Percentiles rank a stretch among this genome's conserved stretches.
phyloP scores from a whole-genome alignment of 2,888 invertebrate species.

The Drosophila acutilabella region DNA sequence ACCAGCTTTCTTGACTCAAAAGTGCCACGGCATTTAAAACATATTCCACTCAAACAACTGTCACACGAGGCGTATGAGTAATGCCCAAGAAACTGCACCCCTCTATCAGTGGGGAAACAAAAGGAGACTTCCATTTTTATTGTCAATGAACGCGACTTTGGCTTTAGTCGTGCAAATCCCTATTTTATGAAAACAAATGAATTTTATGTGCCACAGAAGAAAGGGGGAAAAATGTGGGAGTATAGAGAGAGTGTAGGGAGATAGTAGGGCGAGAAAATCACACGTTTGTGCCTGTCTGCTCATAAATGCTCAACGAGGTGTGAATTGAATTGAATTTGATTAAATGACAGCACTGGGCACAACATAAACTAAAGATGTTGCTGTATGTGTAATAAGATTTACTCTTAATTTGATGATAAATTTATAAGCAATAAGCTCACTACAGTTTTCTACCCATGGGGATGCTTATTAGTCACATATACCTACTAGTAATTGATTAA shows the following conservation, averaged over 20 bases:
- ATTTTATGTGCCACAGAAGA: conserved; percentile 57
- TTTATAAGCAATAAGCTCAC: conserved; percentile 15
- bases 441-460: neutral
- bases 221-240: neutral
- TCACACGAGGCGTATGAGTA: conserved; percentile 65
- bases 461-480: neutral
- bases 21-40: conserved; percentile 11
- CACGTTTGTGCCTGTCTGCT: conserved; percentile 8
- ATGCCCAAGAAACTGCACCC: conserved; percentile 42
- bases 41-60: conserved; percentile 52
- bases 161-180: conserved; percentile 62
- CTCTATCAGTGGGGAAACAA: conserved; percentile 23
- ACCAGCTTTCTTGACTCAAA: conserved; percentile 2
- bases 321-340: conserved; percentile 74
- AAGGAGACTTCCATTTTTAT: conserved; percentile 51
- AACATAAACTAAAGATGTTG: neutral
- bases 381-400: conserved; percentile 27
- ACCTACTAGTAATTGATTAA: conserved; percentile 3
- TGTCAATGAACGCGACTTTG: conserved; percentile 47
- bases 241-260: too few relatives aligned
- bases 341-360: conserved; percentile 44
- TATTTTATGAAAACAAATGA: conserved; percentile 79
- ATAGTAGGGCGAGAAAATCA: neutral
- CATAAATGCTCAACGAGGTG: conserved; percentile 44
- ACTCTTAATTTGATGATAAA: conserved; percentile 21